phyloP scores from a whole-genome alignment of 2,113 vertebrate genomes.

The Hystrix cristata region DNA sequence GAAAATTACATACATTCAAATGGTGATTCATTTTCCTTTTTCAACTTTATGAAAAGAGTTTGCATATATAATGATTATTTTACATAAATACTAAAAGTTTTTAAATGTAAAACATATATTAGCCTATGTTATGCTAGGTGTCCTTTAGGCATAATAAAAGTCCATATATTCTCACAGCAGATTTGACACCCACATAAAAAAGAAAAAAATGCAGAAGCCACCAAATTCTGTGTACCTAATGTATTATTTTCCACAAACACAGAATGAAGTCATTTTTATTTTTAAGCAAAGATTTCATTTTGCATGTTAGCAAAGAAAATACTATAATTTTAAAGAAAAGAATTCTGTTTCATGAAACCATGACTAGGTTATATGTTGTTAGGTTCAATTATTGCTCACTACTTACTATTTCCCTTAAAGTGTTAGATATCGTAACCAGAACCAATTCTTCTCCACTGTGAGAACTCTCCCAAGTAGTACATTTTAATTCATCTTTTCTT shows the following conservation, averaged over 20 bases:
- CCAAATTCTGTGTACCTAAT: slow-evolving; percentile 28
- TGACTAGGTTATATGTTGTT: not conserved
- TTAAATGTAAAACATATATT: slow-evolving; percentile 46
- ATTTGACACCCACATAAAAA: slow-evolving; percentile 70
- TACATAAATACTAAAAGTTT: slow-evolving; percentile 73
- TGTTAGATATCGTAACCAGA: slow-evolving; percentile 47
- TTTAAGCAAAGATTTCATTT: slow-evolving; percentile 68
- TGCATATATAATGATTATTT: slow-evolving; percentile 11
- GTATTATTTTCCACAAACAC: slow-evolving; percentile 48
- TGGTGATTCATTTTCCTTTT: slow-evolving; percentile 45
- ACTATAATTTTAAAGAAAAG: slow-evolving; percentile 55
- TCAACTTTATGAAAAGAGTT: slow-evolving; percentile 65
- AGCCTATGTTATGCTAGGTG: slow-evolving; percentile 19
- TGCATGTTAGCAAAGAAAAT: not conserved
- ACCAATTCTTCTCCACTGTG: not conserved
- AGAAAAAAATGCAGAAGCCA: slow-evolving; percentile 25
- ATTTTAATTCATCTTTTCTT: slow-evolving; percentile 58
- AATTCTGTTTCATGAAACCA: not conserved
- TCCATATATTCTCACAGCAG: slow-evolving; percentile 61
- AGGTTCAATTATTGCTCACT: not conserved
- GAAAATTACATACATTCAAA: slow-evolving; percentile 10
- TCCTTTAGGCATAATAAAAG: slow-evolving; percentile 57
- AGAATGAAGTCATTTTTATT: slow-evolving; percentile 75
- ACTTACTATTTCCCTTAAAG: not conserved
- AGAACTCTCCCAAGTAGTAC: not conserved